These are phyloP conservation scores for Zoroaster sp. DNA, from an alignment of 53 echinoderm and acorn worm genomes.

Conservation along the genomic window DNA sequence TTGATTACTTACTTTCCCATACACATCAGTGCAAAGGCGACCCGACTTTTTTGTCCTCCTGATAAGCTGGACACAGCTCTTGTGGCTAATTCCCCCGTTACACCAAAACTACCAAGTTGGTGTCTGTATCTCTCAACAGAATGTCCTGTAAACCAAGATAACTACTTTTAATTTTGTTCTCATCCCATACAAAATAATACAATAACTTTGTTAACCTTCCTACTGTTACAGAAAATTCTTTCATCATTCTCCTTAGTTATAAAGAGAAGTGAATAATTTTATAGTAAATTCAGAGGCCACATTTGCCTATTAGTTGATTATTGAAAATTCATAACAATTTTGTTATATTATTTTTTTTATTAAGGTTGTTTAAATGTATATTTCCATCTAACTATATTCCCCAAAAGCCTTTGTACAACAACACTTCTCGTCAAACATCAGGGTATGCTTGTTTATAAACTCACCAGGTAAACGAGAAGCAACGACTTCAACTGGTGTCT, in stretches of 20 bases:
- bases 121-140: conserved; percentile 82
- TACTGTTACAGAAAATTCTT: no score
- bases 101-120: conserved; percentile 86
- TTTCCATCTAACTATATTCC: neutral
- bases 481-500: conserved; percentile 85
- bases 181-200: no score
- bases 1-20: conserved; percentile 84
- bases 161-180: conserved; percentile 1
- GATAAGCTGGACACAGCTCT: conserved; percentile 90
- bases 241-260: no score
- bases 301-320: no score
- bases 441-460: no score
- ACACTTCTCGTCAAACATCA: no score
- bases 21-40: conserved; percentile 95
- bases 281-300: no score
- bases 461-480: conserved; percentile 86
- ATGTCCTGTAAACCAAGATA: conserved; percentile 57
- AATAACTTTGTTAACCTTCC: no score
- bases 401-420: no score
- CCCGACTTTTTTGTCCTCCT: conserved; percentile 98
- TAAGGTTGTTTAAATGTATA: neutral
- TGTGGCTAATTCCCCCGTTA: conserved; percentile 90
- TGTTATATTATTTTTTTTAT: no score
- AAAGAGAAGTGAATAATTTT: no score
- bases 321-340: no score